Evolutionary conservation across 2,113 vertebrate genomes (phyloP).

Genomic region (Cyrtonyx montezumae): DNA sequence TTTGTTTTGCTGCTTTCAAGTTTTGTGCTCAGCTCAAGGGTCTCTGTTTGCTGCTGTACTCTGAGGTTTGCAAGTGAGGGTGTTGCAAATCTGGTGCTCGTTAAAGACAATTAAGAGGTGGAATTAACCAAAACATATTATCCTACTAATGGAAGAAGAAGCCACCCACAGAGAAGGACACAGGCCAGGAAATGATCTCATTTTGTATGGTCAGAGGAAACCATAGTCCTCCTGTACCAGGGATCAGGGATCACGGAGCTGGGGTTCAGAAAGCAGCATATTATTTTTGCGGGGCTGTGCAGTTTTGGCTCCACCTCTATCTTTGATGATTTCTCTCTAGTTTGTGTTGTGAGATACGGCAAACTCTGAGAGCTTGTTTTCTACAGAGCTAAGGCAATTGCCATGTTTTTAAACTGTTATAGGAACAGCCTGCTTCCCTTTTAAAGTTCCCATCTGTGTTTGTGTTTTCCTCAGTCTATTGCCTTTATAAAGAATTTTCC

Average conservation of each 20-base stretch:
- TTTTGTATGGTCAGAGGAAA: slow-evolving; percentile 66
- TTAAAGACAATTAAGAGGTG: slow-evolving; percentile 82
- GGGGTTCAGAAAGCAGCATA: not conserved
- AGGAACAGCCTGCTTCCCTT: slow-evolving; percentile 61
- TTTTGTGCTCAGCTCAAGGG: slow-evolving; percentile 51
- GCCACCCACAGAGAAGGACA: slow-evolving; percentile 78
- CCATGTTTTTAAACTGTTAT: slow-evolving; percentile 53
- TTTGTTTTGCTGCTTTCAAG: slow-evolving; percentile 18
- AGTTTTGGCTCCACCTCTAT: slow-evolving; percentile 35
- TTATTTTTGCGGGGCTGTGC: not conserved
- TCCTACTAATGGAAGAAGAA: slow-evolving; percentile 77
- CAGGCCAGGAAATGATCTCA: slow-evolving; percentile 70
- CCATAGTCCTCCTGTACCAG: slow-evolving; percentile 38
- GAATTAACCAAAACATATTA: slow-evolving; percentile 80
- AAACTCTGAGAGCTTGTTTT: slow-evolving; percentile 54
- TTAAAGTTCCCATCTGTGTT: slow-evolving; percentile 56
- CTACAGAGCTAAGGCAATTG: slow-evolving; percentile 40
- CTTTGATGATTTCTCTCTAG: slow-evolving; percentile 29
- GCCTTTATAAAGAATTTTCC: slow-evolving; percentile 67
- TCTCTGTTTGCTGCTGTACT: slow-evolving; percentile 54
- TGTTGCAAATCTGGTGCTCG: slow-evolving; percentile 76
- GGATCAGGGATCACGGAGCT: not conserved
- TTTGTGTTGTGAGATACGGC: slow-evolving; percentile 4
- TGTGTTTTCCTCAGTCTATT: slow-evolving; percentile 57
- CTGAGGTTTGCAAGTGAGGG: slow-evolving; percentile 64